Base-by-base conservation (phyloP, 2,797 vertebrate species). In the Pangasius djambal region DNA sequence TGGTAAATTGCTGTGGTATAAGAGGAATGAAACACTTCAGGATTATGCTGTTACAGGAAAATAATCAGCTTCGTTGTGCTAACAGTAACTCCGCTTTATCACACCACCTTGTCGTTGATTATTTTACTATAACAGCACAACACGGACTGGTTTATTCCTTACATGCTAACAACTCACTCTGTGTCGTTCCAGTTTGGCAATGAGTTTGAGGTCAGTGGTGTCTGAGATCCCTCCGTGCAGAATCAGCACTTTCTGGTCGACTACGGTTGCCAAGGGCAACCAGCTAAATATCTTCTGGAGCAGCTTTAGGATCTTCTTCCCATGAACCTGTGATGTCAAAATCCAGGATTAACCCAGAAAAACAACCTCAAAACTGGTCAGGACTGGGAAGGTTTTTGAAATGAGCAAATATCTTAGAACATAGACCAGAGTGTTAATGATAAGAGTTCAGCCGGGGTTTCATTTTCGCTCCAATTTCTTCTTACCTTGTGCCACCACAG, bases 201-300 rank as follows among this genome's bases (percentile, higher is more conserved):
- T 94, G 59, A 95, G 57, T 4, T 96, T 91, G 50, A 99, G 95
- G 92, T 99, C 97, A 0, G 97, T 99, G 31, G 86, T 95, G 89
- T 97, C 95, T 16, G 98, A 99, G 91, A 99, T 95, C 18, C 98
- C 98, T 5, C 98, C 98, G 0, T 99, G 98, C 77, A 97, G 95
- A 90, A 99, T 88, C 67, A 99, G 94, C 88, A 99, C 97, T 92
- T 98, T 98, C 87, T 96, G 94, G 83, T 98, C 97, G 10, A 99
- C 96, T 84, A 99, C 85, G 0, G 98, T 98, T 77, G 97, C 98
- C 92, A 99, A 91, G 0, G 98, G 98, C 81, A 99, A 94, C 97
- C 97, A 97, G 93, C 97, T 97, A 92, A 99, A 99, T 74, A 99
- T 97, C 92, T 97, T 97, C 91, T 97, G 97, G 28, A 99, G 93